Evolutionary conservation across 2,888 invertebrate species (phyloP), one percentile per base, ranked within the genome.

Genomic region (Cotesia congregata): DNA sequence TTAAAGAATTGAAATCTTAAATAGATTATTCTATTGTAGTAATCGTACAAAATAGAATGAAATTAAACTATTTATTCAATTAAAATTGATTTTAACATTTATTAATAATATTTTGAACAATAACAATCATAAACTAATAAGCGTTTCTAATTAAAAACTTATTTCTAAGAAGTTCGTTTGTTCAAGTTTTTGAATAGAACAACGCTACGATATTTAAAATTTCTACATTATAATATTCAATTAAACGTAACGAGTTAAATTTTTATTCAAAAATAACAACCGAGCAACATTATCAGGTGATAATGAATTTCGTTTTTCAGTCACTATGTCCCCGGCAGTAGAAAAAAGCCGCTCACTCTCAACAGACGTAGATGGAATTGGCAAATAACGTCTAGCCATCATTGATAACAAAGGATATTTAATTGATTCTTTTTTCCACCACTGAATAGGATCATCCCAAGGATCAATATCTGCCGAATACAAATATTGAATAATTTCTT

Each of bases 301-400:
- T 61, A 75, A 30, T 15, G 68, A 69, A 9, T 17, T 69, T 20
- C 62, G 40, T 69, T 69, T 68, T 61, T 75, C 61, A 9, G 75
- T 75, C 40, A 75, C 69, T 9, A 75, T 69, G 15, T 75, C 69
- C n/a, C 69, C 75, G 39, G 69, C 75, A 61, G 75, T 40, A 12
- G 71, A 61, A 61, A 71, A 71, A 30, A 71, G n/a, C 12, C 62
- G 61, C 6, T 71, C 71, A 38, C 71, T 71, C 39, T 39, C 38
- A 30, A 71, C 62, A 1, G 71, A 71, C 61, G 62, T 71, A 12
- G 60, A 15, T 7, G 62, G 61, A 38, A 71, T 62, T 1, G 61
- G 39, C 60, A 61, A 61, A 71, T 71, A 71, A 61, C 38, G 20
- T n/a, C 15, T 50, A 15, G 61, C 71, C 30, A 38, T 60, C 38